Percentiles rank a stretch among this genome's conserved stretches.
Conservation (phyloP, 2,113 vertebrate species). For the Tamias sibiricus region DNA sequence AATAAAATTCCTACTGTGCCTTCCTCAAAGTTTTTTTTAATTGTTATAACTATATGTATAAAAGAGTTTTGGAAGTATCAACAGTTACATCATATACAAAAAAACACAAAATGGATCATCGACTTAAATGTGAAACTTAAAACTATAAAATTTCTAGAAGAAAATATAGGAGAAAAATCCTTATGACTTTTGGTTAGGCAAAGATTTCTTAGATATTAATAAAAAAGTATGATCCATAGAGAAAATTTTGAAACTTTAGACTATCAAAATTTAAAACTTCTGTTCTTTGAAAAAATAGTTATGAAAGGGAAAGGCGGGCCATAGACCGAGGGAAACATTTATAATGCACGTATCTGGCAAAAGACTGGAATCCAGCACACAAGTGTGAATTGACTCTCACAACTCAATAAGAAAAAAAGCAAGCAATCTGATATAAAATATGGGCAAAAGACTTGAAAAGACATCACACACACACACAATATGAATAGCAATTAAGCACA, state of each 20-base stretch:
- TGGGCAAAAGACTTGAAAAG: not conserved
- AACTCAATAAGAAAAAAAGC: constrained; percentile 46
- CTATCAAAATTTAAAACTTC: constrained; percentile 39
- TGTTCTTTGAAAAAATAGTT: constrained; percentile 41
- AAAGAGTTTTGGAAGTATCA: constrained; percentile 53
- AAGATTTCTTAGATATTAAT: constrained; percentile 52
- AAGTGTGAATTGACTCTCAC: constrained; percentile 29
- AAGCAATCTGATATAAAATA: constrained; percentile 52
- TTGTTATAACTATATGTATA: constrained; percentile 9
- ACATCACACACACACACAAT: not conserved
- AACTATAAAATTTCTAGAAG: constrained; percentile 27
- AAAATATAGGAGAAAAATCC: constrained; percentile 45
- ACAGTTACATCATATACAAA: constrained; percentile 29
- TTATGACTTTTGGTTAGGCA: constrained; percentile 49
- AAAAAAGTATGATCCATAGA: not conserved
- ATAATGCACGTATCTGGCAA: constrained; percentile 11
- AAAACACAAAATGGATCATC: constrained; percentile 33
- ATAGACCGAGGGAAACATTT: constrained; percentile 37
- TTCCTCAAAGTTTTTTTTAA: constrained; percentile 7
- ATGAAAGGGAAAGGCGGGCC: constrained; percentile 44
- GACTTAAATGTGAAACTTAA: constrained; percentile 53
- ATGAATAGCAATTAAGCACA: constrained; percentile 21
- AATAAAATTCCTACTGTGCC: constrained; percentile 51
- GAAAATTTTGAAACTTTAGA: not conserved
- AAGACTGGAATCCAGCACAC: constrained; percentile 6